Evolutionary conservation across 2,113 vertebrate species (phyloP).

Genomic region (Lycocorax pyrrhopterus): DNA sequence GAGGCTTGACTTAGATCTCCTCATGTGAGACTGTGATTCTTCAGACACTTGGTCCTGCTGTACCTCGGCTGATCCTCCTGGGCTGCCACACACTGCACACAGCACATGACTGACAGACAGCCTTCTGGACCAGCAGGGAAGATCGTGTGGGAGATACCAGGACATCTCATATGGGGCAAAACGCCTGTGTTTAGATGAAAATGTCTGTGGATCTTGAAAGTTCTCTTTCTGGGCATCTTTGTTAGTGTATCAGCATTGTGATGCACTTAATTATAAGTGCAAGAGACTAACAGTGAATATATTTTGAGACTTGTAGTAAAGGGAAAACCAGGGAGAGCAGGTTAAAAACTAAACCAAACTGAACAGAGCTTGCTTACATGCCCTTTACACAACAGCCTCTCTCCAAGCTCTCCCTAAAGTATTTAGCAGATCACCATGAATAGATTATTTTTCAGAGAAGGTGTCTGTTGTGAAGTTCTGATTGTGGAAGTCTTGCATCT

Average conservation of each 20-base stretch:
- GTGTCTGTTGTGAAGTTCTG: background rate
- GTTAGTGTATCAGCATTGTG: background rate
- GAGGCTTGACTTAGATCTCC: background rate
- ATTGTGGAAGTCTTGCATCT: background rate
- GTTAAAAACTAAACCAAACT: background rate
- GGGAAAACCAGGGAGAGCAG: background rate
- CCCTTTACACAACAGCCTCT: background rate
- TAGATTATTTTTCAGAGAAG: background rate
- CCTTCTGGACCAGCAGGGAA: background rate
- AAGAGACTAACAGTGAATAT: background rate
- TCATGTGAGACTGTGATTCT: background rate
- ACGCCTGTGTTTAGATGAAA: background rate
- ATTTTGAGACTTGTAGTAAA: background rate
- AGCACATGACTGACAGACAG: background rate
- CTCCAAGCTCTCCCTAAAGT: background rate
- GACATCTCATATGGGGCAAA: background rate
- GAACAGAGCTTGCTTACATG: background rate
- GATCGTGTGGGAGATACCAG: background rate
- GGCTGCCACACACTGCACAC: background rate
- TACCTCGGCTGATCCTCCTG: fast-evolving
- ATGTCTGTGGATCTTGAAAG: background rate
- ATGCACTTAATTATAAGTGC: background rate
- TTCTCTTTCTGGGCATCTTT: background rate
- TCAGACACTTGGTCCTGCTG: background rate
- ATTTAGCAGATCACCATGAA: background rate